Conservation (phyloP, 92 coral and sea anemone genomes). For the Porites lobata region DNA sequence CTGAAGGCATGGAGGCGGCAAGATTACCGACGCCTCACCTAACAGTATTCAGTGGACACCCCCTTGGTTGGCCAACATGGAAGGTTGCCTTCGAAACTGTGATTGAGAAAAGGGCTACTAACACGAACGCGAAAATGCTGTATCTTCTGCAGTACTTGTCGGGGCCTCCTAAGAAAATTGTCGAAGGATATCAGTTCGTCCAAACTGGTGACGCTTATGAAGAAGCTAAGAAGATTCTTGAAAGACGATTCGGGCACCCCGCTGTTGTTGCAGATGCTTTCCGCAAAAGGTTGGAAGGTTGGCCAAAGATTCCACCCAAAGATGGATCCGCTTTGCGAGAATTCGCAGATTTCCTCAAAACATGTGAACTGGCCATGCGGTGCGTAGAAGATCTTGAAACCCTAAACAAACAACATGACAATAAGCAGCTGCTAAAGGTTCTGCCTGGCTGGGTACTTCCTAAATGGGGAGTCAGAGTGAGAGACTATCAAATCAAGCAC, state of each 20-base stretch:
- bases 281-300: too few relatives aligned
- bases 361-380: conserved; percentile 63
- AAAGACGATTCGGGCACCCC: conserved; percentile 68
- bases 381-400: conserved; percentile 67
- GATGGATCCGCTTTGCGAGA: conserved; percentile 66
- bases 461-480: conserved; percentile 71
- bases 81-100: conserved; percentile 66
- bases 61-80: conserved; percentile 65
- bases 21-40: conserved; percentile 56
- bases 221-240: conserved; percentile 57
- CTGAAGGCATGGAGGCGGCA: conserved; percentile 61
- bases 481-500: conserved; percentile 50
- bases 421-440: conserved; percentile 56
- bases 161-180: conserved; percentile 54
- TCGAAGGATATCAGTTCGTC: conserved; percentile 67
- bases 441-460: conserved; percentile 70
- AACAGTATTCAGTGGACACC: conserved; percentile 60
- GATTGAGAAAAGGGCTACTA: conserved; percentile 52
- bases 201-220: conserved; percentile 53
- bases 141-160: conserved; percentile 63
- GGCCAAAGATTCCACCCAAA: conserved; percentile 65
- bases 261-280: too few relatives aligned
- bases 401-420: conserved; percentile 59
- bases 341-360: conserved; percentile 63
- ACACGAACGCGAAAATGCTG: conserved; percentile 36